Evolutionary conservation across 2,888 invertebrate genomes (phyloP), one percentile per base, ranked within the genome.

Genomic region (Pomacea canaliculata): DNA sequence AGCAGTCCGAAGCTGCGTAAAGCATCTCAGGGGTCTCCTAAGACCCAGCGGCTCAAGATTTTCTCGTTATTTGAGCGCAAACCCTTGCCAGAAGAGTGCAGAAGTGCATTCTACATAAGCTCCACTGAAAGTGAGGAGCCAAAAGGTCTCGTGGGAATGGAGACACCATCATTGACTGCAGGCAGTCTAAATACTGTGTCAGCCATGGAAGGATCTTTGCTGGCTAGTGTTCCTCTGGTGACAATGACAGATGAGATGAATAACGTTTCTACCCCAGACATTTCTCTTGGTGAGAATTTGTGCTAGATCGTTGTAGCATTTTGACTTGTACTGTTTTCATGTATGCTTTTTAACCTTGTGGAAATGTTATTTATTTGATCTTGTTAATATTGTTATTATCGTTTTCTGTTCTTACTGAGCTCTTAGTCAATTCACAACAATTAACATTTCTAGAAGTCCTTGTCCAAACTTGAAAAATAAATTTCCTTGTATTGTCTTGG

Each of bases 11-110:
- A 76, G 70, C 74, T 71, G 46, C 76, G 75, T 7, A 73, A 78
- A 49, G 76, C 66, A 18, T 46, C 71, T 27, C 77, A 68, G 16
- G 78, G 78, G 49, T 82, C 83, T 8, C 83, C 82, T 23, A 84
- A 84, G 79, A n/a, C 77, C 16, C 76, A 77, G 48, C 75, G 80
- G 0, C 75, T 80, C 65, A 56, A 76, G 16, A 80, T 86, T 51
- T 82, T 86, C 76, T 86, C 86, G 12, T 71, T 87, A 16, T 86
- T 87, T 83, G 87, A 86, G 69, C 80, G 84, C 69, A 86, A 86
- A 75, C 83, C 79, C 66, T 83, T 83, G 4, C 83, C 85, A 51
- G 82, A 85, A 60, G 85, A 83, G 67, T 82, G 83, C 56, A 82
- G 83, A 70, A 84, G 84, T 79, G 82, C 85, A 60, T 86, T 86